Conservation (phyloP, 53 echinoderm and acorn worm genomes). For the Antedon mediterranea region DNA sequence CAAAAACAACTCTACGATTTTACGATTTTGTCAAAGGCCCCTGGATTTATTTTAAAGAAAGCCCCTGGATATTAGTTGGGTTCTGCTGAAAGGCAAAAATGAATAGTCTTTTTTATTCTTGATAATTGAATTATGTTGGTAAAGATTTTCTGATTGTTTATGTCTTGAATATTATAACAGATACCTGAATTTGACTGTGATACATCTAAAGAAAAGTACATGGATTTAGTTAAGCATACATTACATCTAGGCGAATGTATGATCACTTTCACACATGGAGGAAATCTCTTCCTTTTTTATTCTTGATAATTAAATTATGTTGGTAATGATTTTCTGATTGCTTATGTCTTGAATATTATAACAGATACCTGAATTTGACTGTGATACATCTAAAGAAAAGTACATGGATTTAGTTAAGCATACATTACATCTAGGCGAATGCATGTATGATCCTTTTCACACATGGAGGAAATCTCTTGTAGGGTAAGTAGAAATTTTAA, state of each 20-base stretch:
- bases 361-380: not conserved
- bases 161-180: too few relatives aligned
- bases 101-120: too few relatives aligned
- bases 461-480: conserved; percentile 62
- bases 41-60: too few relatives aligned
- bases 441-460: conserved; percentile 90
- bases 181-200: not conserved
- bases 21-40: too few relatives aligned
- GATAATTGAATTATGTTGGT: too few relatives aligned
- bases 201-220: not conserved
- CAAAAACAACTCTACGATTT: too few relatives aligned
- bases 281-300: conserved; percentile 23
- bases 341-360: too few relatives aligned
- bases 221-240: conserved; percentile 45
- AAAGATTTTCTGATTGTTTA: too few relatives aligned
- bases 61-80: too few relatives aligned
- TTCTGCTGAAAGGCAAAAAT: too few relatives aligned
- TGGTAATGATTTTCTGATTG: too few relatives aligned
- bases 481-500: conserved; percentile 50
- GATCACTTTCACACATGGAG: conserved; percentile 91
- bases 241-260: conserved; percentile 77
- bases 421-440: conserved; percentile 65
- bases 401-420: conserved; percentile 39
- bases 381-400: not conserved
- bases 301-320: too few relatives aligned